These are phyloP conservation scores for Scomber scombrus DNA, from an alignment of 2,113 vertebrate species.

Conservation along the genomic window DNA sequence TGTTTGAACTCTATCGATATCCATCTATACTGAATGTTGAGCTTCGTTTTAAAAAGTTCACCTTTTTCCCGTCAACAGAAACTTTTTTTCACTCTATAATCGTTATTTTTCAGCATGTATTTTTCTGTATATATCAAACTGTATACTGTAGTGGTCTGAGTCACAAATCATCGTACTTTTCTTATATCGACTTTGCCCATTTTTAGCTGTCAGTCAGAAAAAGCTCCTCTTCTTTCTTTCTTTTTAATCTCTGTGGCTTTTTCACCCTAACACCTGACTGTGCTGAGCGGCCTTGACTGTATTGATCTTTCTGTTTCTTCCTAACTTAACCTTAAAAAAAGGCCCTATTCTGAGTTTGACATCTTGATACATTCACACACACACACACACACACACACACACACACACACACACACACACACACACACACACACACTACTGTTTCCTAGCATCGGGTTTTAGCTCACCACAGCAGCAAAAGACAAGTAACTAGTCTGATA, in stretches of 20 bases:
- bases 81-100: not conserved
- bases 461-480: not conserved
- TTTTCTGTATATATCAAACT: not conserved
- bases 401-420: not conserved
- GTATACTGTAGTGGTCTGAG: conserved; percentile 9
- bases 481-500: not conserved
- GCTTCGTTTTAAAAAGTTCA: too few relatives aligned
- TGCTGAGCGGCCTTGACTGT: conserved; percentile 46
- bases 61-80: not conserved
- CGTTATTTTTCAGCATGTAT: not conserved
- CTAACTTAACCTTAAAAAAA: conserved; percentile 43
- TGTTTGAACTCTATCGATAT: not conserved
- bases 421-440: not conserved
- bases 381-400: not conserved
- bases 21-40: too few relatives aligned
- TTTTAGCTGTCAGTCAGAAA: conserved; percentile 49
- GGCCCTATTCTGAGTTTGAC: conserved; percentile 80
- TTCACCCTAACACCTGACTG: conserved; percentile 60
- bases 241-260: conserved; percentile 51
- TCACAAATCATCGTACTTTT: conserved; percentile 30
- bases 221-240: conserved; percentile 21
- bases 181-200: conserved; percentile 35
- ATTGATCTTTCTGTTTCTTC: conserved; percentile 45
- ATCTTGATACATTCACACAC: conserved; percentile 15
- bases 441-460: not conserved